Conservation (phyloP, 2,797 vertebrate species). For the Falco columbarius region DNA sequence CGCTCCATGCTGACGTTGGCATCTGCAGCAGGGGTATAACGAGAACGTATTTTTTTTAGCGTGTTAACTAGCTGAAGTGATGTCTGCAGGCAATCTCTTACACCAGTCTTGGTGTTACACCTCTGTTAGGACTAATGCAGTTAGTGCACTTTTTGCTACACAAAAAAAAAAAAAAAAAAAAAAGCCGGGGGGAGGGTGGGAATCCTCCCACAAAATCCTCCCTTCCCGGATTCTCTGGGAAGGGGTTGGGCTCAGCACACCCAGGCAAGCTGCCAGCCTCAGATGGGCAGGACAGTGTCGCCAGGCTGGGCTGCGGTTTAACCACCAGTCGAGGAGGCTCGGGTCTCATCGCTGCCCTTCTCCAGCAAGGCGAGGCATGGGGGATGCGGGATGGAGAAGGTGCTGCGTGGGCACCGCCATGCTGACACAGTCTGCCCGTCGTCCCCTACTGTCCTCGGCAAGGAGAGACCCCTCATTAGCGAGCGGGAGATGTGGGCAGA, state of each 20-base stretch:
- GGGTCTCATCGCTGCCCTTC: neutral
- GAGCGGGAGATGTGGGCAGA: neutral
- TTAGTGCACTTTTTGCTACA: neutral
- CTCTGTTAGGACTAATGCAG: neutral
- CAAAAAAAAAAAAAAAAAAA: too few relatives aligned
- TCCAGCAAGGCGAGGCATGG: accelerated
- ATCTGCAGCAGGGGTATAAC: neutral
- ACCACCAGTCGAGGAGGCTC: neutral
- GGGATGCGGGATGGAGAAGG: neutral
- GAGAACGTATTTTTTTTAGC: neutral
- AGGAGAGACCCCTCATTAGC: neutral
- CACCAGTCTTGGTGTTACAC: neutral
- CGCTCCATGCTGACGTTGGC: neutral
- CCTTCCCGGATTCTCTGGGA: neutral
- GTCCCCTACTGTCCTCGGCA: accelerated
- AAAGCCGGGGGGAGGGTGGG: accelerated
- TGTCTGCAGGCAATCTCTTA: neutral
- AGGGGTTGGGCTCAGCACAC: accelerated
- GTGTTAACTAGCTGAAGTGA: neutral
- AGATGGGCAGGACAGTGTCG: neutral
- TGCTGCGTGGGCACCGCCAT: neutral
- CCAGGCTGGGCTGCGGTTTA: neutral
- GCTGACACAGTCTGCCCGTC: accelerated
- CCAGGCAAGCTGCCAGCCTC: neutral
- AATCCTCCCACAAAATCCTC: neutral